Conservation (phyloP, 2,888 invertebrate species). For the Euclidia mi region DNA sequence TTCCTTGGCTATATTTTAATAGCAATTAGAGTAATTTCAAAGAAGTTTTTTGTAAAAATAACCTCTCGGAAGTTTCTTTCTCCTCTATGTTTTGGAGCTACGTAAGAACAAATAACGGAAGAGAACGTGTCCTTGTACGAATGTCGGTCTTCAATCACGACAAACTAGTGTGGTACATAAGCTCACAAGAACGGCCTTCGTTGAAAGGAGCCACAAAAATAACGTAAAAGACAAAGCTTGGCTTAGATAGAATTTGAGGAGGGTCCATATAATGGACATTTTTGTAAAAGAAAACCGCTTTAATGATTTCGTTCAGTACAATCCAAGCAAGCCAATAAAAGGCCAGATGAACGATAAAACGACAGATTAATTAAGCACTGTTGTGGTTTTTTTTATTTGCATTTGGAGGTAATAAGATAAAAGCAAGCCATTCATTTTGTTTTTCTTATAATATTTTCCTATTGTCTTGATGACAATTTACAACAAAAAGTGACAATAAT, state of each 20-base stretch:
- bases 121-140: conserved; percentile 40
- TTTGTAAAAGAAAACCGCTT: conserved; percentile 71
- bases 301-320: conserved; percentile 67
- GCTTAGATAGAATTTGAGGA: conserved; percentile 75
- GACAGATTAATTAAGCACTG: conserved; percentile 52
- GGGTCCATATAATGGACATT: conserved; percentile 76
- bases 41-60: no score
- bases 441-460: no score
- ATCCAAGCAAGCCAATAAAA: conserved; percentile 56
- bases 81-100: conserved; percentile 10
- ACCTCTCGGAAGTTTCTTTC: not conserved
- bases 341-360: conserved; percentile 55
- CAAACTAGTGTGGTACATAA: conserved; percentile 49
- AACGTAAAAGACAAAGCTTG: conserved; percentile 66
- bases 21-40: no score
- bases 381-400: conserved; percentile 43
- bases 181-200: conserved; percentile 40
- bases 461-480: no score
- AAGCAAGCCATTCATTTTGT: no score
- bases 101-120: conserved; percentile 14
- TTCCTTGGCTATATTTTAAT: no score
- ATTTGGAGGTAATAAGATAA: conserved; percentile 5
- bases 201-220: conserved; percentile 55
- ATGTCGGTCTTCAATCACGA: conserved; percentile 50
- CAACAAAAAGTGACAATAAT: no score